Base-by-base conservation (phyloP, 53 echinoderm and acorn worm genomes). In the Henricia sp. region DNA sequence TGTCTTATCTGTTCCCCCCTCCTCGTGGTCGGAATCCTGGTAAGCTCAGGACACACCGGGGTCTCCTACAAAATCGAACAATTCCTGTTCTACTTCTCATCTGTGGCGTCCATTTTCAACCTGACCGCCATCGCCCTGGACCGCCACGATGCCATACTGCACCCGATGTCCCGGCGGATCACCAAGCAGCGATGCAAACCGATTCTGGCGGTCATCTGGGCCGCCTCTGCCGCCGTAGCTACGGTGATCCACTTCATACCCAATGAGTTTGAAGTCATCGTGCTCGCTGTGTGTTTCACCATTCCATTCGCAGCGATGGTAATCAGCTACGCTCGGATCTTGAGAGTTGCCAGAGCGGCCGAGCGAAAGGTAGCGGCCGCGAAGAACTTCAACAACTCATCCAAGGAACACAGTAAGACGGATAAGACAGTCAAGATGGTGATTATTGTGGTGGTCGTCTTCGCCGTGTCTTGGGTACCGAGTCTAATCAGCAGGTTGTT, bases 341-440 rank as follows among this genome's bases (percentile, higher is more conserved):
- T 96, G 20, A 89, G 52, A 19, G 86, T 62, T 1, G 93, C 93
- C 20, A 83, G 72, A 48, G 27, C 71, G 50, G 68, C 93, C 1
- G 82, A 67, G 24, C 77, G 86, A 26, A 71, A 82, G 39, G 85
- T 87, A 8, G 42, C 64, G 50, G 82, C 27, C 10, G 75, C 11
- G 19, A 36, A 62, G n/a, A 27, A 33, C 19, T 5, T 27, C 0
- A 60, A 76, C n/a, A 66, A 50, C 29, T 19, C 55, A 2, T 9
- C 3, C 1, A 23, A 34, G 2, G 27, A 57, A 11, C 44, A 10
- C 11, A 25, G 72, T 26, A 85, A 74, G 42, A 83, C 74, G 32
- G 96, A 95, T 67, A 93, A 87, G 77, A 95, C 96, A 0, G 93
- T 93, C 35, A 90, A 89, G 29, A 95, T 95, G 96, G 96, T 95